phyloP scores from a whole-genome alignment of 35 echinoderm and acorn worm species.

The Heliocidaris erythrogramma region DNA sequence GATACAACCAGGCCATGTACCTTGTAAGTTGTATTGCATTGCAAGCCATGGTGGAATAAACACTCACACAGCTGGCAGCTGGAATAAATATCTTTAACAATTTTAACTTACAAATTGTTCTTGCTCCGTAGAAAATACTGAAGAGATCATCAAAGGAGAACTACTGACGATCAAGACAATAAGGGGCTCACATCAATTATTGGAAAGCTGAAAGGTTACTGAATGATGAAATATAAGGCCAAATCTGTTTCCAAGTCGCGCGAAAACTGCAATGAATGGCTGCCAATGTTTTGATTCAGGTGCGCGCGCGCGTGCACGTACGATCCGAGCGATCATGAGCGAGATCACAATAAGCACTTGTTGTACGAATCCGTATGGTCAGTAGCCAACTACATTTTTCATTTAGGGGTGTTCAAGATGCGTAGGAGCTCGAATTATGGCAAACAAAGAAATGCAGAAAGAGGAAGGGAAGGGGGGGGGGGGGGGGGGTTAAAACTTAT shows the following conservation, averaged over 20 bases:
- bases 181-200: background rate
- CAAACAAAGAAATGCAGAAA: background rate
- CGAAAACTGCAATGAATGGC: background rate
- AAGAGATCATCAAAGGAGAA: background rate
- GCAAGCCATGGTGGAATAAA: too few species aligned
- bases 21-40: too few species aligned
- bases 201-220: background rate
- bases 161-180: background rate
- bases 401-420: background rate
- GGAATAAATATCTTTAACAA: too few species aligned
- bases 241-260: background rate
- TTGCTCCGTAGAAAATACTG: background rate
- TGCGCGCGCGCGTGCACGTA: background rate
- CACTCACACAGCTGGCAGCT: too few species aligned
- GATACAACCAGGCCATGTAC: too few species aligned
- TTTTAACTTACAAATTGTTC: background rate
- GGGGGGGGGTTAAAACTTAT: background rate
- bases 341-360: background rate
- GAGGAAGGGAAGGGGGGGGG: background rate
- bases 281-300: conserved; percentile 12
- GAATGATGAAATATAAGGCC: background rate
- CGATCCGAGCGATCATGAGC: background rate
- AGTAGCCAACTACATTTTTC: background rate
- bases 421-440: background rate
- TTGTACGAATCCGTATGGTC: background rate